phyloP scores from a whole-genome alignment of 1,140 invertebrate species.

The Aphelinus atriplicis region DNA sequence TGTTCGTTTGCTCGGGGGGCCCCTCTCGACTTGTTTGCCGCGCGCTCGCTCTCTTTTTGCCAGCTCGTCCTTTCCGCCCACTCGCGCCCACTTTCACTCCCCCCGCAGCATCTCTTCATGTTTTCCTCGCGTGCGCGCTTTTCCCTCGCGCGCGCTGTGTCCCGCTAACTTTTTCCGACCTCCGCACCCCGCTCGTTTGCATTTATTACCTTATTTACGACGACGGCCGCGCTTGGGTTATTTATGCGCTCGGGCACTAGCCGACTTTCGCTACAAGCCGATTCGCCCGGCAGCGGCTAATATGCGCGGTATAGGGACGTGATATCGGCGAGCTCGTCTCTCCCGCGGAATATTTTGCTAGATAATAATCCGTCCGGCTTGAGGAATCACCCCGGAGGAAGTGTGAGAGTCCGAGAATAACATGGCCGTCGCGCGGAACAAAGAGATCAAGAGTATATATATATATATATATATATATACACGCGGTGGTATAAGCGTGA shows the following conservation, averaged over 20 bases:
- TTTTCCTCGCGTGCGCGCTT: conserved; percentile 3
- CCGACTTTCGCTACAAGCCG: too few species aligned
- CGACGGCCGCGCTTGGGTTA: conserved; percentile 1
- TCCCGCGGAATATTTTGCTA: too few species aligned
- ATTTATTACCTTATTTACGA: conserved; percentile 33
- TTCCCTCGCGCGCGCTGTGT: background rate
- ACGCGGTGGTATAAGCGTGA: background rate
- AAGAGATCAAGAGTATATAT: too few species aligned
- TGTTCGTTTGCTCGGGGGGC: background rate
- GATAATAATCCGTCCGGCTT: too few species aligned
- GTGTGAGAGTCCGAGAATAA: too few species aligned
- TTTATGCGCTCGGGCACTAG: conserved; percentile 3
- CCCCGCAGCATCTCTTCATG: conserved; percentile 18
- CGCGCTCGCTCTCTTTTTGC: conserved; percentile 14
- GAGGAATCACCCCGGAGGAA: too few species aligned
- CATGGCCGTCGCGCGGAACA: too few species aligned
- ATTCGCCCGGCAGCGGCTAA: too few species aligned
- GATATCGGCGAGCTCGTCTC: too few species aligned
- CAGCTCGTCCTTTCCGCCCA: background rate
- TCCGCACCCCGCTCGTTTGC: conserved; percentile 18
- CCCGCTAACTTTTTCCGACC: background rate
- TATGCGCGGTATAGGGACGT: too few species aligned
- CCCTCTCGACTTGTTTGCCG: background rate
- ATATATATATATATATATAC: too few species aligned
- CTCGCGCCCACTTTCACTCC: background rate